Evolutionary conservation across 2,113 vertebrate genomes (phyloP), one percentile per base, ranked within the genome.

Genomic region (Bucco capensis): DNA sequence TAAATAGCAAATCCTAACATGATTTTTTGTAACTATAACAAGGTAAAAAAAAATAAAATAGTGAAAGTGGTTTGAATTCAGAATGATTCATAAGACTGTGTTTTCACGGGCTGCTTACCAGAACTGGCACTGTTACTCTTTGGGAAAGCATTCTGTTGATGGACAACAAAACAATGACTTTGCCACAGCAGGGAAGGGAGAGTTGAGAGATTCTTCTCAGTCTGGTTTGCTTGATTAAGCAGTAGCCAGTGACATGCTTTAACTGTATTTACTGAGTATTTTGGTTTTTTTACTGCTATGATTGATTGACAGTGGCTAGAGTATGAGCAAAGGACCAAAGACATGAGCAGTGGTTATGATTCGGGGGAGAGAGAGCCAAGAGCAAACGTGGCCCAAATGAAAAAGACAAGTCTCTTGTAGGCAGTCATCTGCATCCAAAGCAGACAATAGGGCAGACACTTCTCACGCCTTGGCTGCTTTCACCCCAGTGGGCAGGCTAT

Each of bases 371-470:
- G 46, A 94, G 89, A 87, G 64, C 13, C 58, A 83, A 83, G 38
- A 73, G n/a, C 65, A 91, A 84, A 89, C 1, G 3, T 78, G 60
- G 53, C 6, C 37, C 87, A 87, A 92, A 93, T 92, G 47, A 89
- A 94, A 89, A 93, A 12, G 12, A 14, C 12, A 50, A 93, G 58
- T 79, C 28, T 38, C 71, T 83, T 70, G 31, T 50, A 85, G 79
- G 56, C 85, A 85, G 67, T 83, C 95, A 93, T 95, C 89, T 94
- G 65, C 89, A 96, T 93, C 89, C 62, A 89, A 58, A 70, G 62
- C 65, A 96, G 74, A 92, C 93, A 96, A 76, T 50, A 70, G 46
- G 50, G 67, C 71, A 92, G 84, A 90, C 83, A 67, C 66, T 94
- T 96, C 91, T 94, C 89, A 94, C 4, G 84, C 81, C 86, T 86